Conservation (phyloP, 1,140 invertebrate genomes). For the Nymphalis io region DNA sequence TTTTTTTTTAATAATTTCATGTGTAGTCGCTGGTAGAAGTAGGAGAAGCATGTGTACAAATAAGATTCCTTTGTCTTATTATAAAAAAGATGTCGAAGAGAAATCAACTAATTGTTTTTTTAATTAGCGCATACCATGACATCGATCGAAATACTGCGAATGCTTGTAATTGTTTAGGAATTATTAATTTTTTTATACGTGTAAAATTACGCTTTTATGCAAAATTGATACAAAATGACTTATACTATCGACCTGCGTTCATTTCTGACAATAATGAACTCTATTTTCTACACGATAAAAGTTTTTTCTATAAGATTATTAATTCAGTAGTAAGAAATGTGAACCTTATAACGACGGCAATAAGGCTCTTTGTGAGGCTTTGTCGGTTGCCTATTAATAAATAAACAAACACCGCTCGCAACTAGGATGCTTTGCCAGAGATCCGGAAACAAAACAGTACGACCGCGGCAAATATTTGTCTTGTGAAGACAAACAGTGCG, state of each 20-base stretch:
- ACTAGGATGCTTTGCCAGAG: constrained; percentile 23
- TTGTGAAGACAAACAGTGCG: constrained; percentile 26
- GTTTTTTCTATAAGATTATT: background rate
- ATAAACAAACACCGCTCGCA: constrained; percentile 29
- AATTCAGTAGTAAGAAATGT: background rate
- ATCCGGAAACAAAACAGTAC: constrained; percentile 29
- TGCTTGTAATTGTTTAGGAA: background rate
- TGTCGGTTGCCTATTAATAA: constrained; percentile 20
- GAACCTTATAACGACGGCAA: background rate
- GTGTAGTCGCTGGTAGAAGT: no score
- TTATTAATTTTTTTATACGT: background rate
- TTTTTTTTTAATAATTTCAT: no score
- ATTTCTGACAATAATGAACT: background rate
- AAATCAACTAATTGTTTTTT: constrained; percentile 4
- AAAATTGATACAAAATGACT: background rate
- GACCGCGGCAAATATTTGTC: constrained; percentile 36
- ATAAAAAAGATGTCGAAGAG: background rate
- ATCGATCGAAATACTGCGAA: background rate
- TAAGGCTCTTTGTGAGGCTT: background rate
- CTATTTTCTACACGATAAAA: background rate
- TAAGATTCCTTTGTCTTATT: no score
- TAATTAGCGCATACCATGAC: background rate
- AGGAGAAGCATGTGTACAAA: no score
- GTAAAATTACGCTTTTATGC: background rate
- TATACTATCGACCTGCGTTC: background rate